A percentile compares a stretch with the other conserved stretches of the same genome.
These are phyloP conservation scores for Caprella mutica DNA, from an alignment of 2,888 invertebrate genomes.

Conservation along the genomic window DNA sequence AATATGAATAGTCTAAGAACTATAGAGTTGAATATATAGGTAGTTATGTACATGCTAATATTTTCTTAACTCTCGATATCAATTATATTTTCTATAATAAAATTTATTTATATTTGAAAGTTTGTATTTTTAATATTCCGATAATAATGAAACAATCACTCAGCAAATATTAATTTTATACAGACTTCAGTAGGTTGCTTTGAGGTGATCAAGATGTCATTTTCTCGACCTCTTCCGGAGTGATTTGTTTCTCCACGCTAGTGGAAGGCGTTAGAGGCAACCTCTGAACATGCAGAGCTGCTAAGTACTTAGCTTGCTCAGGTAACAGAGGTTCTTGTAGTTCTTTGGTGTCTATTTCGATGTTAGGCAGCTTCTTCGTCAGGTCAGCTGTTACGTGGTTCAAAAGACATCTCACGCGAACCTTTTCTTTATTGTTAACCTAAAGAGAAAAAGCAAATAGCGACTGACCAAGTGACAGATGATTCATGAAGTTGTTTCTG, in stretches of 20 bases:
- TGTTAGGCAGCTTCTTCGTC: constrained; percentile 2
- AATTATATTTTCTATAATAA: no score
- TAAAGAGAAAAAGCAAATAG: constrained; percentile 40
- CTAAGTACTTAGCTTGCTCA: neutral
- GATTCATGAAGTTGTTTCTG: no score
- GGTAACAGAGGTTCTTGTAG: neutral
- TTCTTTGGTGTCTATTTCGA: neutral
- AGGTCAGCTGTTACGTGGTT: constrained; percentile 63
- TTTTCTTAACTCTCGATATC: no score
- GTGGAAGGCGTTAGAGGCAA: neutral
- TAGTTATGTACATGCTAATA: no score
- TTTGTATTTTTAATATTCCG: no score
- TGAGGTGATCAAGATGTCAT: no score
- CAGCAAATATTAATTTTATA: no score
- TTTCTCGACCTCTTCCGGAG: neutral
- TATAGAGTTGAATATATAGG: no score
- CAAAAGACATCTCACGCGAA: constrained; percentile 61
- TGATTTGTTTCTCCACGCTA: constrained; percentile 1
- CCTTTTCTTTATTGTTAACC: constrained; percentile 60
- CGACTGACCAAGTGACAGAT: neutral
- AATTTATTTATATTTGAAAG: no score
- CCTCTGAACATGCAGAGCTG: neutral
- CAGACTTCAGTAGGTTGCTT: no score
- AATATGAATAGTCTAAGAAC: no score
- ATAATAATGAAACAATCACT: no score